phyloP scores from a whole-genome alignment of 2,888 invertebrate genomes.

The Notodonta ziczac region DNA sequence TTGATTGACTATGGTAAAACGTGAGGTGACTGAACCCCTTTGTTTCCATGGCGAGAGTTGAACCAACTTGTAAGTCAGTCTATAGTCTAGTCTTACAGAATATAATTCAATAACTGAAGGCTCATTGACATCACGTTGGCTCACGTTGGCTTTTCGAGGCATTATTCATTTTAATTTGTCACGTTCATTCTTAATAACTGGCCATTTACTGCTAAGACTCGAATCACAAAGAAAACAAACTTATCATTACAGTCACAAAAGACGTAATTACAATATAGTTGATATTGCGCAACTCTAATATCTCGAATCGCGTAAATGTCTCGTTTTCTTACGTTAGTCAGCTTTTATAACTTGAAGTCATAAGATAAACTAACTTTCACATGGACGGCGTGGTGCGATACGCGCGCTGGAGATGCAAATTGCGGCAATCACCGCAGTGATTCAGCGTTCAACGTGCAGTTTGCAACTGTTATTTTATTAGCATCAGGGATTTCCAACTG shows the following conservation, averaged over 20 bases:
- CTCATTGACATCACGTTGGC: constrained; percentile 1
- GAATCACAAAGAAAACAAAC: constrained; percentile 14
- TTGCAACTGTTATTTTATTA: neutral
- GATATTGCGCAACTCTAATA: constrained; percentile 25
- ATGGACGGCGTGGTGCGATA: constrained; percentile 12
- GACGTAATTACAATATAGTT: constrained; percentile 14
- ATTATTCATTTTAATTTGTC: constrained; percentile 5
- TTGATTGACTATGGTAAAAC: neutral
- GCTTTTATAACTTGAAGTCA: constrained; percentile 33
- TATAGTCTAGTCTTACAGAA: neutral
- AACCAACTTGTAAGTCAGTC: neutral
- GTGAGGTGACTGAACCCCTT: neutral
- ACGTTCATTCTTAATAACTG: neutral
- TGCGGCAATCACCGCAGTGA: constrained; percentile 34
- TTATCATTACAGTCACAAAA: constrained; percentile 5
- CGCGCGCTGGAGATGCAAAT: constrained; percentile 37
- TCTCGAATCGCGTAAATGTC: constrained; percentile 17
- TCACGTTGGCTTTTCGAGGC: neutral
- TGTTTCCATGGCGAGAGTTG: neutral
- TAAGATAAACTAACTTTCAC: constrained; percentile 34
- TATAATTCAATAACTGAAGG: neutral
- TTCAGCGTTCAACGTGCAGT: constrained; percentile 22
- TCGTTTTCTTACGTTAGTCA: constrained; percentile 35
- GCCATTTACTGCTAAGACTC: constrained; percentile 7
- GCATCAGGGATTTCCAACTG: neutral